Base-by-base conservation (phyloP, 2,113 vertebrate species). In the Crocuta crocuta region DNA sequence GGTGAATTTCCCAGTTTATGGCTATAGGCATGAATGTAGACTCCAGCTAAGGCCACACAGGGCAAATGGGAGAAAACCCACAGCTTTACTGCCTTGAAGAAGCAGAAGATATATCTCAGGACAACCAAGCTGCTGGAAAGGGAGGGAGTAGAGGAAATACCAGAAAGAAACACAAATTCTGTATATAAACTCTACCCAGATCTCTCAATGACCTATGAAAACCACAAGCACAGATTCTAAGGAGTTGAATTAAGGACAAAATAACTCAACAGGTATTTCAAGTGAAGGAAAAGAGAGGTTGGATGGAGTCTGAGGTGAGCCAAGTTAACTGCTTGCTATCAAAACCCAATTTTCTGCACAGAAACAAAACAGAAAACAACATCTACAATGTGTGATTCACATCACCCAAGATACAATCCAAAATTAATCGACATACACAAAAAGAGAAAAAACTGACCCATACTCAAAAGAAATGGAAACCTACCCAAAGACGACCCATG, bases 391-490 rank as follows among this genome's bases (percentile, higher is more conserved):
- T 53, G 17, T 71, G 53, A 63, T 53, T 53, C 43, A 79, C 9
- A 63, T 1, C 17, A 17, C 28, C 43, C 21, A 94, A n/a, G 65
- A 86, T 19, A 80, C 16, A 94, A 91, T 33, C n/a, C 39, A 39
- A 96, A 91, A 94, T 79, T 80, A 93, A 53, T 11, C 43, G 61
- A 85, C 53, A 71, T 28, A 50, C 70, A 83, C 26, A 89, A 24
- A 74, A 58, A 93, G 68, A 85, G 39, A 48, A 35, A 63, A 55
- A 93, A 79, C 16, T 58, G 50, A 68, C 3, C 7, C 10, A 70
- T 13, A 82, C 9, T 70, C 63, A 70, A 96, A 78, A 96, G 39
- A 93, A 89, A 94, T 35, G 28, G 55, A 91, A 80, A 73, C 28
- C n/a, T 84, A 90, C 23, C 4, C 65, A 8, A 91, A 76, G 48